Evolutionary conservation across 2,113 vertebrate species (phyloP), one percentile per base, ranked within the genome.

Genomic region (Podarcis cretensis): DNA sequence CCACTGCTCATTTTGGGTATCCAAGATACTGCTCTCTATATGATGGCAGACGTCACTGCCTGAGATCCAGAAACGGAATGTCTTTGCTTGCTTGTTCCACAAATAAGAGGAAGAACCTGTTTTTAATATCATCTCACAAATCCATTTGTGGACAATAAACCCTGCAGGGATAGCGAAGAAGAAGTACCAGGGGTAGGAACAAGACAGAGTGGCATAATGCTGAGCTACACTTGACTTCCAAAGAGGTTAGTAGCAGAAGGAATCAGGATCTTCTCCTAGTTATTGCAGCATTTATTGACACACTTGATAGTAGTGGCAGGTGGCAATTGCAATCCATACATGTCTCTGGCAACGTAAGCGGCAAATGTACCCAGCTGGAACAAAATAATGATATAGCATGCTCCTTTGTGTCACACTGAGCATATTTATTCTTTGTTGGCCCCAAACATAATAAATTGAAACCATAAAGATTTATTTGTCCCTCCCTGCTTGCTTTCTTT

Each of bases 1-100:
- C 27, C 27, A 59, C n/a, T 48, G 59, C 59, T 76, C 69, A 82
- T 54, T 86, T 65, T 74, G 84, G 84, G 71, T 90, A 69, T 86
- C 73, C 40, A 86, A 76, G 73, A 71, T 86, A 86, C 84, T 83
- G 71, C n/a, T 85, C n/a, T 75, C 59, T 59, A n/a, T 76, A 82
- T 86, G 79, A 76, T 69, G 18, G n/a, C 59, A 30, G 32, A 78
- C 35, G 25, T 77, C 59, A 77, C 32, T 23, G 43, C 59, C n/a
- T 71, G 25, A 48, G 32, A 83, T 59, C 63, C 63, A 90, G 73
- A 77, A 85, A 82, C 23, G 82, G 54, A 71, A 69, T 10, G 20
- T 76, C 69, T 54, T 86, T 75, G 71, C 16, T 81, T 7, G 23
- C 74, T 81, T 74, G 69, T 74, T 48, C 37, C n/a, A 81, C 20